These are phyloP conservation scores for Galago senegalensis DNA, from an alignment of 2,797 vertebrate species.

Conservation along the genomic window DNA sequence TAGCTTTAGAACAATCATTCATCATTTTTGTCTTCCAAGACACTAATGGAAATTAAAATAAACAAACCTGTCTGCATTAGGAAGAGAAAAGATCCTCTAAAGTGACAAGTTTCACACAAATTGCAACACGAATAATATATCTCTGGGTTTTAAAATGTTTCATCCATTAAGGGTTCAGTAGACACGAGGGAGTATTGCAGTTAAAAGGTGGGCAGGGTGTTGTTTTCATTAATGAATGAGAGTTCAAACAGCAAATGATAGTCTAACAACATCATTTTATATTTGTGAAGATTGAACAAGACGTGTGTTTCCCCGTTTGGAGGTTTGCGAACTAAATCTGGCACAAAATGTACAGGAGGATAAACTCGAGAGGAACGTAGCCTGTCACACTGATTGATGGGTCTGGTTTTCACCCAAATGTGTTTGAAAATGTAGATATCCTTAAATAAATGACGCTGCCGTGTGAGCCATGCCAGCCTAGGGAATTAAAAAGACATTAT, in stretches of 20 bases:
- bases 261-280: constrained; percentile 87
- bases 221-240: constrained; percentile 87
- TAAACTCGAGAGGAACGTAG: constrained; percentile 82
- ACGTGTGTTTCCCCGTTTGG: constrained; percentile 80
- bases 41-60: constrained; percentile 84
- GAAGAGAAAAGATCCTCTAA: constrained; percentile 65
- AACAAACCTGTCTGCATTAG: constrained; percentile 67
- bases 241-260: constrained; percentile 77
- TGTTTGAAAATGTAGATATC: constrained; percentile 87
- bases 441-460: constrained; percentile 86
- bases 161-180: constrained; percentile 80
- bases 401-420: constrained; percentile 81
- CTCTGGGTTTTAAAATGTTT: constrained; percentile 62
- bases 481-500: constrained; percentile 86
- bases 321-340: constrained; percentile 81
- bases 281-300: constrained; percentile 87
- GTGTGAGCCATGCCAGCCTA: constrained; percentile 67
- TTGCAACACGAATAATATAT: constrained; percentile 63
- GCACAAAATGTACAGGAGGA: constrained; percentile 87
- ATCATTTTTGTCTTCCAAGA: constrained; percentile 72
- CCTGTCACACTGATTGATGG: constrained; percentile 88
- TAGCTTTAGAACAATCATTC: constrained; percentile 62
- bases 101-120: constrained; percentile 75
- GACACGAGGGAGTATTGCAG: constrained; percentile 57
- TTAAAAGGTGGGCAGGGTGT: constrained; percentile 79